phyloP scores from a whole-genome alignment of 2,797 vertebrate genomes.

The Centroberyx gerrardi region DNA sequence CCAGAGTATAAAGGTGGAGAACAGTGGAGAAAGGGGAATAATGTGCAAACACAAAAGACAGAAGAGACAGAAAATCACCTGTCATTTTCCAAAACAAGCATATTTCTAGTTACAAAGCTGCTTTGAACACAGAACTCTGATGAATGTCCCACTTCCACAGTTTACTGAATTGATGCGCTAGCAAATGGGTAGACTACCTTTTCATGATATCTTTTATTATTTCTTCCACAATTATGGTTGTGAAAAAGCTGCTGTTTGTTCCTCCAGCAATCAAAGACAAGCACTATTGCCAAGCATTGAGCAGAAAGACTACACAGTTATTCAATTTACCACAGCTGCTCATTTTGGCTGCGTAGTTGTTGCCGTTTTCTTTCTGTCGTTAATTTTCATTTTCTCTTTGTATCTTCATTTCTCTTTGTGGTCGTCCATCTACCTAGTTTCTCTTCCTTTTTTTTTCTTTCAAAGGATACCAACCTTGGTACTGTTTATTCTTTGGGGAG shows the following conservation, averaged over 20 bases:
- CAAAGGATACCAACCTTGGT: not conserved
- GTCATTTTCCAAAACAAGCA: no score
- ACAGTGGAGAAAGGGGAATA: constrained; percentile 15
- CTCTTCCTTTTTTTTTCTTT: not conserved
- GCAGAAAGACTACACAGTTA: constrained; percentile 21
- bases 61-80: no score
- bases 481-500: constrained; percentile 8
- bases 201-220: constrained; percentile 33
- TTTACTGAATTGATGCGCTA: not conserved
- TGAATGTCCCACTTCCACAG: not conserved
- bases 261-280: constrained; percentile 28
- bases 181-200: not conserved
- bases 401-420: constrained; percentile 7
- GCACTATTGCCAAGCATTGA: not conserved
- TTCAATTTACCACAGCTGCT: constrained; percentile 7
- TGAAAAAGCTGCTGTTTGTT: constrained; percentile 21
- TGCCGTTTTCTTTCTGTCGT: not conserved
- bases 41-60: constrained; percentile 1
- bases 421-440: not conserved
- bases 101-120: no score
- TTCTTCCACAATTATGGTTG: constrained; percentile 25
- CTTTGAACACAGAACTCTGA: not conserved
- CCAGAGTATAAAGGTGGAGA: constrained; percentile 28
- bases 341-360: not conserved
- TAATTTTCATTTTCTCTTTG: constrained; percentile 8